Conservation (phyloP, 2,888 invertebrate genomes). For the Conus canariensis region DNA sequence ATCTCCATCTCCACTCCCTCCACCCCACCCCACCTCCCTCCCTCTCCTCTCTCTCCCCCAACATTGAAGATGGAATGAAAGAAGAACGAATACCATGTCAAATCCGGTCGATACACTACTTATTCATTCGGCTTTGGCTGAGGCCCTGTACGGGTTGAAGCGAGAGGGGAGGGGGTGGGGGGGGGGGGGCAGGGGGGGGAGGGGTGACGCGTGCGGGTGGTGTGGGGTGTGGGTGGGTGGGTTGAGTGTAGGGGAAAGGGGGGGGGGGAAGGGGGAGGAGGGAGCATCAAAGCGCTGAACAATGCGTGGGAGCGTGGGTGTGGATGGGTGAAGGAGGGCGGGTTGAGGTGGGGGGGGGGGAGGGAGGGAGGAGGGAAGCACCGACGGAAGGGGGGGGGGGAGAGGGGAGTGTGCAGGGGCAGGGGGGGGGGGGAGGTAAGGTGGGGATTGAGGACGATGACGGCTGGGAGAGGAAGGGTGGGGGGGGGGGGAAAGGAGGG, state of each 20-base stretch:
- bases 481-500: not conserved
- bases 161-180: not conserved
- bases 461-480: no score
- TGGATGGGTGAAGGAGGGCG: not conserved
- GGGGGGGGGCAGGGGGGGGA: not conserved
- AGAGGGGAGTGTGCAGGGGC: not conserved
- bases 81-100: no score
- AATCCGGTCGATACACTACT: no score
- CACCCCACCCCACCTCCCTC: no score
- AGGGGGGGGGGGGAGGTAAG: no score
- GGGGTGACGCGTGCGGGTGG: not conserved
- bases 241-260: not conserved
- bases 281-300: not conserved
- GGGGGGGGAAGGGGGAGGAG: not conserved
- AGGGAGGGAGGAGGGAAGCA: not conserved
- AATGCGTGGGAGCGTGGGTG: not conserved
- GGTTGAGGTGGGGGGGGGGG: not conserved
- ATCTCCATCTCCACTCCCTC: no score
- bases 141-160: not conserved
- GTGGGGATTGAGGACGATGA: no score
- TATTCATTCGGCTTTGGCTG: no score
- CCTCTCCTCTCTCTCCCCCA: no score
- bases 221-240: not conserved
- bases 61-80: no score
- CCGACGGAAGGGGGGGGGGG: not conserved